A percentile compares a stretch with the other conserved stretches of the same genome.
phyloP scores from a whole-genome alignment of 2,888 invertebrate species.

The Drosophila ezoana region DNA sequence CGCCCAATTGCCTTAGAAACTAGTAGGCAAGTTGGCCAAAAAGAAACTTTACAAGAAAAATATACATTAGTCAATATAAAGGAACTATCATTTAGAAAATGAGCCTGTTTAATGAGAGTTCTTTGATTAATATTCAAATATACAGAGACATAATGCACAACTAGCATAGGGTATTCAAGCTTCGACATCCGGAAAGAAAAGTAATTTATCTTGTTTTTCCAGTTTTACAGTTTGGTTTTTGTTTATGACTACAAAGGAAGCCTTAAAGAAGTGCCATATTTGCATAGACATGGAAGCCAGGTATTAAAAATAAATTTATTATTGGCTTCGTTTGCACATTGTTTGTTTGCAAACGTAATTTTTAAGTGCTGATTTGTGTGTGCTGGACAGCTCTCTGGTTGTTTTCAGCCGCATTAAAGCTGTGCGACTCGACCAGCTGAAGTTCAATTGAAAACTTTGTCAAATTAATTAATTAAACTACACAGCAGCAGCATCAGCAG shows the following conservation, averaged over 20 bases:
- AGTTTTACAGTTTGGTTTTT: background rate
- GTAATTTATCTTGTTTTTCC: slow-evolving; percentile 4
- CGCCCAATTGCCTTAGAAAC: too few species aligned
- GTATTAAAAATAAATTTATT: slow-evolving; percentile 59
- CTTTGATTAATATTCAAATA: too few species aligned
- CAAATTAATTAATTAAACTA: slow-evolving; percentile 80
- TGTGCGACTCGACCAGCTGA: slow-evolving; percentile 28
- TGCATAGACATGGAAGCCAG: slow-evolving; percentile 33
- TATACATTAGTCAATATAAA: too few species aligned
- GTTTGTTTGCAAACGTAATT: slow-evolving; percentile 33
- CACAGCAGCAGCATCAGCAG: slow-evolving; percentile 29
- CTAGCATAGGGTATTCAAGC: background rate
- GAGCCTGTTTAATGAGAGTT: too few species aligned
- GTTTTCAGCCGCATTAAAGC: slow-evolving; percentile 50
- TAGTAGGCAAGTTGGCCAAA: too few species aligned
- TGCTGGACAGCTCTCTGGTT: slow-evolving; percentile 14
- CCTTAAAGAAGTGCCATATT: slow-evolving; percentile 4
- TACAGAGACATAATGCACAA: background rate
- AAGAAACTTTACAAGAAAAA: too few species aligned
- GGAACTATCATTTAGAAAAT: too few species aligned
- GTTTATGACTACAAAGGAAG: slow-evolving; percentile 20
- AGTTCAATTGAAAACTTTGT: slow-evolving; percentile 74
- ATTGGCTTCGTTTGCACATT: slow-evolving; percentile 29
- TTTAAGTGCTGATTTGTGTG: slow-evolving; percentile 34
- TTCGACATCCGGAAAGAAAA: background rate